A percentile compares a stretch with the other conserved stretches of the same genome.
Evolutionary conservation across 2,888 invertebrate species (phyloP).

Genomic region (Cistogaster globosa): DNA sequence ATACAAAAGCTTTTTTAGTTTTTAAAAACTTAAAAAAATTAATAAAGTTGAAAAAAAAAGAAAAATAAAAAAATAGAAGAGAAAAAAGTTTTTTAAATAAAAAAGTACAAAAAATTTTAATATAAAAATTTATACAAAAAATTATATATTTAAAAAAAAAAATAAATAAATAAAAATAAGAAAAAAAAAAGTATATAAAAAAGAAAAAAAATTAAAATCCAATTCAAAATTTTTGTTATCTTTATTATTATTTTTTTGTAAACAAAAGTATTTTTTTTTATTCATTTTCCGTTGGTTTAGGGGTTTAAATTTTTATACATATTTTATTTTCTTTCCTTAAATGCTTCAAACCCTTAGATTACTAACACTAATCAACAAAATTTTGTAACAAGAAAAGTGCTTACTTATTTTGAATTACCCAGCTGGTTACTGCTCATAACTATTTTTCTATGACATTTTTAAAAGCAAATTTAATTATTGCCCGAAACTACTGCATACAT

Average conservation of each 20-base stretch:
- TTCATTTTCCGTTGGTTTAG: slow-evolving; percentile 55
- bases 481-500: no score
- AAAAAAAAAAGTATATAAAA: slow-evolving; percentile 40
- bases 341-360: background rate
- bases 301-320: slow-evolving; percentile 20
- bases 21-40: slow-evolving; percentile 41
- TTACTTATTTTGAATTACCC: no score
- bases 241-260: slow-evolving; percentile 53
- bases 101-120: slow-evolving; percentile 55
- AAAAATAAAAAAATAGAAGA: slow-evolving; percentile 18
- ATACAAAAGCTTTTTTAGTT: slow-evolving; percentile 60
- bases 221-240: slow-evolving; percentile 54
- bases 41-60: no score
- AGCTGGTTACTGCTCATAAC: no score
- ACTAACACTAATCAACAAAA: no score
- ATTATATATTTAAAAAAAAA: slow-evolving; percentile 53
- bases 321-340: slow-evolving; percentile 21
- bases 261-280: slow-evolving; percentile 39
- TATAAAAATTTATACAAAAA: slow-evolving; percentile 54
- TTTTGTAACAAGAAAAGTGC: no score
- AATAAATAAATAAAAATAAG: slow-evolving; percentile 55
- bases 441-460: no score
- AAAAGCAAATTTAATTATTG: no score
- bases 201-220: slow-evolving; percentile 52
- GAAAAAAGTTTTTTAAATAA: slow-evolving; percentile 37